phyloP scores from a whole-genome alignment of 2,113 vertebrate species.

The Ophthalmolycus amberensis region DNA sequence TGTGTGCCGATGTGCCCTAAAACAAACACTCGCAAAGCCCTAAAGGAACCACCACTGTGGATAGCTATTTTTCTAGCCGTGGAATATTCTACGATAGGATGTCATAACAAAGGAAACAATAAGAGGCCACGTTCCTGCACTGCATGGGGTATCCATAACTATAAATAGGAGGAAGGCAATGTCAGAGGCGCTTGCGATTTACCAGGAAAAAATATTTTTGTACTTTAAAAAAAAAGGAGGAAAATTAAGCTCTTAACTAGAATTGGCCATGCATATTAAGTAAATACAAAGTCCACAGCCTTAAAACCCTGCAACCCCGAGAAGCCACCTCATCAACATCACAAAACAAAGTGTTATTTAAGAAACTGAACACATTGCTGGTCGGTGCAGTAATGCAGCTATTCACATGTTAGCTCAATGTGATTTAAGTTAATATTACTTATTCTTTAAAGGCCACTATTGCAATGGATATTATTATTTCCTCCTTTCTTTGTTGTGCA shows the following conservation, averaged over 20 bases:
- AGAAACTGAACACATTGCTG: not conserved
- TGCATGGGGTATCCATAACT: constrained; percentile 72
- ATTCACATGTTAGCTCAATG: not conserved
- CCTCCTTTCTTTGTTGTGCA: constrained; percentile 34
- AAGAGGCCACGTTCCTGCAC: constrained; percentile 75
- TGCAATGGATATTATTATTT: not conserved
- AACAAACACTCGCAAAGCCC: constrained; percentile 78
- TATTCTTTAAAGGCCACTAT: constrained; percentile 22
- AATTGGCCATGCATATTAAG: constrained; percentile 11
- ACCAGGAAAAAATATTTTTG: constrained; percentile 44
- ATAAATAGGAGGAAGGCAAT: constrained; percentile 66
- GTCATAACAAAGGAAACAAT: constrained; percentile 83
- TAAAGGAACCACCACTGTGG: constrained; percentile 75
- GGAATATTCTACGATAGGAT: constrained; percentile 77
- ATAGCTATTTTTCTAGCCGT: constrained; percentile 69
- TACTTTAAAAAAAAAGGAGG: constrained; percentile 6
- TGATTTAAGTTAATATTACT: not conserved
- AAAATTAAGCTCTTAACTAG: not conserved
- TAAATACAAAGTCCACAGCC: constrained; percentile 7
- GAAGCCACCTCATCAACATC: not conserved
- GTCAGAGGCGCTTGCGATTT: constrained; percentile 35
- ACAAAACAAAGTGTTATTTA: not conserved
- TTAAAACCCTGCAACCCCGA: not conserved
- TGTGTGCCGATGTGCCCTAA: constrained; percentile 71
- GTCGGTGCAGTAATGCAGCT: not conserved